phyloP scores from a whole-genome alignment of 2,888 invertebrate genomes.

The Dascillus cervinus region DNA sequence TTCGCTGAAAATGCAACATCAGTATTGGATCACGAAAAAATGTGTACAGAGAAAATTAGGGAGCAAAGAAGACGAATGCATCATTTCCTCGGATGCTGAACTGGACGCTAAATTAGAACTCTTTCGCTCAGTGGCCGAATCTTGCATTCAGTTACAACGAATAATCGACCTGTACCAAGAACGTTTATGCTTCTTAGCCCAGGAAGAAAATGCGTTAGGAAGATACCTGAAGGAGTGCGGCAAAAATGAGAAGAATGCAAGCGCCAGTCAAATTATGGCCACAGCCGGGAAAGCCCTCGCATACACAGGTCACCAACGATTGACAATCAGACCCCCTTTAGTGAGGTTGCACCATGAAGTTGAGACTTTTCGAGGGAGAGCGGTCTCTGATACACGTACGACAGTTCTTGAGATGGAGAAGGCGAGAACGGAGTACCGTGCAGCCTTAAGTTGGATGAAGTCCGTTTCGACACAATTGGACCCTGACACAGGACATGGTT shows the following conservation, averaged over 20 bases:
- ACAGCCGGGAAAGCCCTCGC: constrained; percentile 70
- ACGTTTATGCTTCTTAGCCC: constrained; percentile 82
- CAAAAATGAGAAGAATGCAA: constrained; percentile 75
- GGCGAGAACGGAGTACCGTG: constrained; percentile 91
- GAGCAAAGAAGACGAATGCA: constrained; percentile 94
- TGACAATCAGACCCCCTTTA: constrained; percentile 78
- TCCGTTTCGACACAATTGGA: constrained; percentile 91
- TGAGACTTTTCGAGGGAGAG: constrained; percentile 93
- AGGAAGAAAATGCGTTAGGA: constrained; percentile 89
- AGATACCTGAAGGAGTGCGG: constrained; percentile 91
- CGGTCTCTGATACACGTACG: constrained; percentile 84
- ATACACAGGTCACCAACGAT: constrained; percentile 74
- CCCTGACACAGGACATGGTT: constrained; percentile 91
- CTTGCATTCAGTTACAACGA: constrained; percentile 77
- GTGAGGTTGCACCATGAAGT: constrained; percentile 88
- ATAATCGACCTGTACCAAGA: constrained; percentile 92
- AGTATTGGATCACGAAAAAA: constrained; percentile 98
- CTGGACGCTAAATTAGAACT: constrained; percentile 93
- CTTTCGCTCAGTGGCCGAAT: constrained; percentile 86
- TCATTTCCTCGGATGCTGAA: constrained; percentile 93
- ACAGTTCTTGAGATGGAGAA: constrained; percentile 94
- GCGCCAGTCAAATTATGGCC: constrained; percentile 77
- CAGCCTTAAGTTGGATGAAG: constrained; percentile 97
- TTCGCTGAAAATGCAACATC: constrained; percentile 93
- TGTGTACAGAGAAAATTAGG: constrained; percentile 87